A percentile compares a stretch with the other conserved stretches of the same genome.
These are phyloP conservation scores for Crotophaga sulcirostris DNA, from an alignment of 2,113 vertebrate genomes.

Conservation along the genomic window DNA sequence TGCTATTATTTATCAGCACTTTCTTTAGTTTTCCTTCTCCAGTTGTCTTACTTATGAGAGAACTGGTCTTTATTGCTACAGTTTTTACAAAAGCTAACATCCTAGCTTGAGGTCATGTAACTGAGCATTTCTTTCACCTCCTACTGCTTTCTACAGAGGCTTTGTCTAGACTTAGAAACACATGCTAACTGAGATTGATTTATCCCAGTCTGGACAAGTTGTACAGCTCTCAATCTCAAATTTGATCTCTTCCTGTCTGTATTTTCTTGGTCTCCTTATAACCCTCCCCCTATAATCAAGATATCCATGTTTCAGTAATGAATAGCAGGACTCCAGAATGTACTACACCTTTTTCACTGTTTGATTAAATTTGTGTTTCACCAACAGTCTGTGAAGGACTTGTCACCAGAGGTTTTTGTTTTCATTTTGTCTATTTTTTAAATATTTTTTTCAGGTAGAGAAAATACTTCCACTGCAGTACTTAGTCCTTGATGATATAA, in stretches of 20 bases:
- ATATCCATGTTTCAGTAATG: neutral
- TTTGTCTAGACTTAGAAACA: constrained; percentile 21
- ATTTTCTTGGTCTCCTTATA: neutral
- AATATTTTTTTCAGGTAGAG: neutral
- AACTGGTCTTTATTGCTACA: neutral
- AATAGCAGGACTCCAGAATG: neutral
- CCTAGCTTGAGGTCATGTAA: neutral
- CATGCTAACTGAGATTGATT: constrained; percentile 13
- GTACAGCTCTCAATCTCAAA: neutral
- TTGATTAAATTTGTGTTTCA: neutral
- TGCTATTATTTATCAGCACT: neutral
- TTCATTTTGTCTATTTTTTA: neutral
- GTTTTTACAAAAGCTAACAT: neutral
- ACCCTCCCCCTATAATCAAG: neutral
- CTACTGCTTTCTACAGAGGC: neutral
- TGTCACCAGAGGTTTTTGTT: neutral
- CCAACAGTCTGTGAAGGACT: neutral
- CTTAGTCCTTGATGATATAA: constrained; percentile 3
- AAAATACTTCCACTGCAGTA: neutral
- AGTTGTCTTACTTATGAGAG: neutral
- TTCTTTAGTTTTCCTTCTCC: neutral
- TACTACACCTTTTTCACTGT: neutral
- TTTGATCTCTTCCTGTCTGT: neutral
- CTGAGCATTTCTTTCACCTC: neutral
- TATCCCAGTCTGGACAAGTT: neutral